These are phyloP conservation scores for Bucco capensis DNA, from an alignment of 2,113 vertebrate species.

Conservation along the genomic window DNA sequence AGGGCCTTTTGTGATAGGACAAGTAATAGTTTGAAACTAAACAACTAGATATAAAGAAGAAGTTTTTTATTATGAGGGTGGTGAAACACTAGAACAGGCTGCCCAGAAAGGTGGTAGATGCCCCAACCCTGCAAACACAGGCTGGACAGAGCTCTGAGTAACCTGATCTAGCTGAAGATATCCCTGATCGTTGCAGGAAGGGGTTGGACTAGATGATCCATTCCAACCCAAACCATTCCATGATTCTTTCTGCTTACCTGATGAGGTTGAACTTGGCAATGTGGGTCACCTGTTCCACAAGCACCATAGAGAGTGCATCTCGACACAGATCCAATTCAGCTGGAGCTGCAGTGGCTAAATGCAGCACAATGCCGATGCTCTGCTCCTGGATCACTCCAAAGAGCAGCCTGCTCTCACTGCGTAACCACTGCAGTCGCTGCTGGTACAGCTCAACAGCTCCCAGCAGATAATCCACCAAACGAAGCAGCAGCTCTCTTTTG, in stretches of 20 bases:
- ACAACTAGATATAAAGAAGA: background rate
- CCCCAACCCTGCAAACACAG: background rate
- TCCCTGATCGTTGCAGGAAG: background rate
- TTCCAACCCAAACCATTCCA: background rate
- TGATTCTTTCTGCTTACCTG: constrained; percentile 66
- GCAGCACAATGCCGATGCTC: constrained; percentile 70
- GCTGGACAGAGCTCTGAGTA: background rate
- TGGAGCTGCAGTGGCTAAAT: constrained; percentile 49
- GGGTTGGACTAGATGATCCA: background rate
- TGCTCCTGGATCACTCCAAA: constrained; percentile 82
- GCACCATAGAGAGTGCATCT: constrained; percentile 70
- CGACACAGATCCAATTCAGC: constrained; percentile 61
- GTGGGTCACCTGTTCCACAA: constrained; percentile 77
- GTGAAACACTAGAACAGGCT: background rate
- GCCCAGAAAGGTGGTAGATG: background rate
- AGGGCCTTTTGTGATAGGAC: background rate
- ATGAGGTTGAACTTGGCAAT: constrained; percentile 77
- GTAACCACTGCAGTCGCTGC: constrained; percentile 78
- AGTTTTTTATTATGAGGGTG: background rate
- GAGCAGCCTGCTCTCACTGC: constrained; percentile 74
- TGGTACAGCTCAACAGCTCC: constrained; percentile 65
- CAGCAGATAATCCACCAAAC: constrained; percentile 64
- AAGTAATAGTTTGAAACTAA: background rate
- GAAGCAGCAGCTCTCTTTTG: constrained; percentile 69
- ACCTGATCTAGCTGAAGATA: background rate